Evolutionary conservation across 30 jellyfish, hydroid and myxozoan species (phyloP).

Genomic region (Pseudorhiza aurosa): DNA sequence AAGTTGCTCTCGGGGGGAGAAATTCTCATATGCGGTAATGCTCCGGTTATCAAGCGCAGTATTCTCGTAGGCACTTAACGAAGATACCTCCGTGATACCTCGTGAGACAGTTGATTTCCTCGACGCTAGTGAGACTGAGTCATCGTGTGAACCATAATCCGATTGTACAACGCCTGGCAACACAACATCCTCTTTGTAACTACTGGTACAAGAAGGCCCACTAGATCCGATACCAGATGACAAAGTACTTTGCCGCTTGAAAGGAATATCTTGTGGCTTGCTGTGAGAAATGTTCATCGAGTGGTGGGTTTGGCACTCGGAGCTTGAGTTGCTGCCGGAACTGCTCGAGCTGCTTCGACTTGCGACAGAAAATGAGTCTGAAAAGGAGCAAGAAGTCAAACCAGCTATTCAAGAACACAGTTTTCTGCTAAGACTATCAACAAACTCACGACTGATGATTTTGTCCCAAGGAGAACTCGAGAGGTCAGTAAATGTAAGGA

Average conservation of each 20-base stretch:
- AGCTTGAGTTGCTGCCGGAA: constrained; percentile 66
- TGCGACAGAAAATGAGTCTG: constrained; percentile 50
- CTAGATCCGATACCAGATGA: constrained; percentile 73
- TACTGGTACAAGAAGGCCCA: constrained; percentile 58
- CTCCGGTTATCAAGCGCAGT: not conserved
- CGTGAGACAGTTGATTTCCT: constrained; percentile 11
- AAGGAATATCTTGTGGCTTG: constrained; percentile 55
- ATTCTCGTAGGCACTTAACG: constrained; percentile 47
- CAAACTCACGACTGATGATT: too few relatives aligned
- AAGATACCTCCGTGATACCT: constrained; percentile 7
- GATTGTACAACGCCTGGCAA: constrained; percentile 27
- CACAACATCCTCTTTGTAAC: constrained; percentile 50
- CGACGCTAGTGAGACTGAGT: constrained; percentile 12
- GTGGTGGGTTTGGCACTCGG: constrained; percentile 12
- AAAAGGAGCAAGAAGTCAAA: too few relatives aligned
- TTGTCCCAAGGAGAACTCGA: too few relatives aligned
- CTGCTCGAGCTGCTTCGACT: constrained; percentile 73
- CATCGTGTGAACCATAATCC: constrained; percentile 56
- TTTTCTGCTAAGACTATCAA: too few relatives aligned
- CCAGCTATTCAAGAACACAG: too few relatives aligned
- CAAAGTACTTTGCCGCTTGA: constrained; percentile 53
- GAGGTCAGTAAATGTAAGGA: too few relatives aligned
- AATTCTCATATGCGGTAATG: constrained; percentile 15
- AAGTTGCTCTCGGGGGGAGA: not conserved
- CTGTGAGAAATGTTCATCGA: constrained; percentile 13